phyloP scores from a whole-genome alignment of 2,888 invertebrate species.

The Erebia palarica region DNA sequence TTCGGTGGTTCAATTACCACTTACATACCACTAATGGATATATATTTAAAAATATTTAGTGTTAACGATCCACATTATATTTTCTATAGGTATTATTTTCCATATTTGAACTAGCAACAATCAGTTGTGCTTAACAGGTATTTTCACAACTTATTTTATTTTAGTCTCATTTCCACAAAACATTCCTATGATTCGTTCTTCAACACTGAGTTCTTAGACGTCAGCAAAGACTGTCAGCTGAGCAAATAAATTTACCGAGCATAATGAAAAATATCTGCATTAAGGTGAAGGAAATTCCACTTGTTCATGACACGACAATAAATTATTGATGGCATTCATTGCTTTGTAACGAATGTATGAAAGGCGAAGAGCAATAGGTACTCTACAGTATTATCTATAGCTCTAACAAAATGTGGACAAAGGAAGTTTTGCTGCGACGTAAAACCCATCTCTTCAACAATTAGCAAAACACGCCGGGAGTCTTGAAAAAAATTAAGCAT shows the following conservation, averaged over 20 bases:
- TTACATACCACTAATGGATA: too few species aligned
- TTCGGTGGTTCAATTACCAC: neutral
- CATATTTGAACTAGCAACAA: neutral
- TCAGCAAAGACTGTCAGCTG: conserved; percentile 28
- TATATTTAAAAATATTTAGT: too few species aligned
- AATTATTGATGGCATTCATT: conserved; percentile 26
- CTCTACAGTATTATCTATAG: neutral
- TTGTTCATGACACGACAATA: conserved; percentile 28
- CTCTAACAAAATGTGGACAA: conserved; percentile 7
- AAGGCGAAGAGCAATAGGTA: conserved; percentile 19
- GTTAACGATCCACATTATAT: too few species aligned
- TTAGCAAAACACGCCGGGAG: neutral
- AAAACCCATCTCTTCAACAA: conserved; percentile 22
- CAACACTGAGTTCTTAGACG: conserved; percentile 8
- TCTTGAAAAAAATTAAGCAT: neutral
- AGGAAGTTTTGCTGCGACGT: conserved; percentile 20
- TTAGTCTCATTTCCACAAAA: conserved; percentile 6
- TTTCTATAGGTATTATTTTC: neutral
- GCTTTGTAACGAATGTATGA: conserved; percentile 25
- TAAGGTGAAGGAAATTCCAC: conserved; percentile 34
- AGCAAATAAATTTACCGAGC: conserved; percentile 30
- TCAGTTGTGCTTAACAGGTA: neutral
- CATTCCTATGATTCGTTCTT: conserved; percentile 2
- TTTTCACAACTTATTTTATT: neutral
- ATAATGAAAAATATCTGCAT: conserved; percentile 29